Percentiles rank a stretch among this genome's conserved stretches.
phyloP scores from a whole-genome alignment of 2,888 invertebrate genomes.

The Spatulosminthurus flaviceps region DNA sequence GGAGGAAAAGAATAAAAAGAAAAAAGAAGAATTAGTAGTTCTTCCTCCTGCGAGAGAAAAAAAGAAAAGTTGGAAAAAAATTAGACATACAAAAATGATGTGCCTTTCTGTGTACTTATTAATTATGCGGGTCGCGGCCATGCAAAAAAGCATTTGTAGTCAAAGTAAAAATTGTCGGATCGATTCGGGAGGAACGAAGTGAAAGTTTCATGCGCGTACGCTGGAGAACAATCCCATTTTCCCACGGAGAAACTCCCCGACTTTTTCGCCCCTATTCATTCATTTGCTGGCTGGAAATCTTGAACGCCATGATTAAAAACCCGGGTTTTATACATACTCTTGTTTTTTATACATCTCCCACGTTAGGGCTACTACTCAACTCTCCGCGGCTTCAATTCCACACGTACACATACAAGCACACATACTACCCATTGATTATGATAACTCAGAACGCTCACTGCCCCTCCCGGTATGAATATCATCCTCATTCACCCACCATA shows the following conservation, averaged over 20 bases:
- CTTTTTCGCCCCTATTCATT: constrained; percentile 60
- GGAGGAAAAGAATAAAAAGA: not conserved
- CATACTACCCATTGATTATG: constrained; percentile 42
- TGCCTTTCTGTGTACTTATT: constrained; percentile 50
- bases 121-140: constrained; percentile 55
- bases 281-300: constrained; percentile 58
- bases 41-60: not conserved
- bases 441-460: constrained; percentile 20
- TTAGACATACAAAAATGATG: constrained; percentile 6
- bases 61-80: constrained; percentile 6
- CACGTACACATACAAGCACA: not conserved
- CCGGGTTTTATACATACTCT: constrained; percentile 47
- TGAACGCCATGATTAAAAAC: constrained; percentile 62
- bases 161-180: constrained; percentile 57
- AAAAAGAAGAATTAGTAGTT: not conserved
- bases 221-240: constrained; percentile 58
- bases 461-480: not conserved
- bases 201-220: constrained; percentile 53
- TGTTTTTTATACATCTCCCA: not conserved
- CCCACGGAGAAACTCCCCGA: constrained; percentile 58
- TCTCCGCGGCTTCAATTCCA: not conserved
- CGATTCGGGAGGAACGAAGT: constrained; percentile 55
- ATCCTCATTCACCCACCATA: no score
- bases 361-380: not conserved
- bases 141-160: constrained; percentile 50